These are phyloP conservation scores for Syngnathus rostellatus DNA, from an alignment of 2,797 vertebrate species.

Conservation along the genomic window DNA sequence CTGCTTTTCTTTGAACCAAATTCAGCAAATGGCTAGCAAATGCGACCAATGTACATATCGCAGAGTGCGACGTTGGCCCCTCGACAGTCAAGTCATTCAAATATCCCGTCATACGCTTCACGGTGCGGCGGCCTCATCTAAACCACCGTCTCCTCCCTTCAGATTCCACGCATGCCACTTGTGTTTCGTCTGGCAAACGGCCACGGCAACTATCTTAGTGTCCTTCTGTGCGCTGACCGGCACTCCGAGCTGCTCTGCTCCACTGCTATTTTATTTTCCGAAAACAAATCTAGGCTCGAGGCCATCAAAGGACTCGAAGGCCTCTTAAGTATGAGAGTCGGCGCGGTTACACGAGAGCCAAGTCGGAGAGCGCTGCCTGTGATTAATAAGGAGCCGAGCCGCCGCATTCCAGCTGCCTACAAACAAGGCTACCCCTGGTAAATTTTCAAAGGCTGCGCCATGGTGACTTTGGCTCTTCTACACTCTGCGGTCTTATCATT, in stretches of 20 bases:
- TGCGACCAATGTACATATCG: constrained; percentile 38
- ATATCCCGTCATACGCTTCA: constrained; percentile 52
- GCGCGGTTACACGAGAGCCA: constrained; percentile 46
- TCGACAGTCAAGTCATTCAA: constrained; percentile 56
- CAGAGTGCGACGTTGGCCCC: constrained; percentile 24
- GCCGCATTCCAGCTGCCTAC: constrained; percentile 45
- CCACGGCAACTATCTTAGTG: constrained; percentile 49
- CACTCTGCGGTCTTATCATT: constrained; percentile 33
- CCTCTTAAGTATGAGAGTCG: constrained; percentile 32
- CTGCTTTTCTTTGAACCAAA: constrained; percentile 51
- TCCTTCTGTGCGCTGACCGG: constrained; percentile 44
- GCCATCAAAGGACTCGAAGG: constrained; percentile 37
- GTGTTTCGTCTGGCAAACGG: constrained; percentile 58
- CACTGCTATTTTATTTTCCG: constrained; percentile 53
- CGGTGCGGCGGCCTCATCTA: constrained; percentile 46
- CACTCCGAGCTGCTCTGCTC: constrained; percentile 20
- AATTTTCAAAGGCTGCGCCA: constrained; percentile 27
- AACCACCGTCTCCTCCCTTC: constrained; percentile 47
- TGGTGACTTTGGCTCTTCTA: constrained; percentile 25
- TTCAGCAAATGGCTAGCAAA: constrained; percentile 61
- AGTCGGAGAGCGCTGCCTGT: constrained; percentile 52
- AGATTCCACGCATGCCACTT: constrained; percentile 62
- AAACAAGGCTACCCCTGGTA: constrained; percentile 34
- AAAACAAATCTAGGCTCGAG: constrained; percentile 53
- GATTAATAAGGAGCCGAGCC: constrained; percentile 55